phyloP scores from a whole-genome alignment of 2,113 vertebrate species.

The Corvus moneduloides region DNA sequence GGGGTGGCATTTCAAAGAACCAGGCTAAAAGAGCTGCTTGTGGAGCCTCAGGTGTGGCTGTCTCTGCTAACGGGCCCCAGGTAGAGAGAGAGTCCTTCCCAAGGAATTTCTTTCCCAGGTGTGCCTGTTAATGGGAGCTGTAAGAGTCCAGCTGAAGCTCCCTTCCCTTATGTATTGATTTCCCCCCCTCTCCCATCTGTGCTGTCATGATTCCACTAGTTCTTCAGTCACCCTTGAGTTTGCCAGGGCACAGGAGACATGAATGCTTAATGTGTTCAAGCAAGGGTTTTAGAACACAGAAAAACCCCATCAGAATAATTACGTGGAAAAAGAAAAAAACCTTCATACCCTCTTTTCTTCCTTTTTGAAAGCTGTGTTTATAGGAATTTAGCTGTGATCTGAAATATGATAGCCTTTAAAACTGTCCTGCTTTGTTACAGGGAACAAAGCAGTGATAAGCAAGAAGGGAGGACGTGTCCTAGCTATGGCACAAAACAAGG shows the following conservation, averaged over 20 bases:
- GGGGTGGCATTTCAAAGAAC: neutral
- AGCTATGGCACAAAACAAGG: neutral
- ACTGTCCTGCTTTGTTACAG: neutral
- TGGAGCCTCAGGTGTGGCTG: neutral
- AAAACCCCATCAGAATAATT: neutral
- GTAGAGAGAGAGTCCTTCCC: neutral
- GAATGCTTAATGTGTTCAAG: conserved; percentile 6
- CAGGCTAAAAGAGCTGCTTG: neutral
- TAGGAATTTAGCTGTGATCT: neutral
- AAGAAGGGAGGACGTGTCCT: neutral
- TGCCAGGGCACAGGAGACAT: neutral
- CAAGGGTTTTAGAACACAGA: neutral
- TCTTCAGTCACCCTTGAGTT: conserved; percentile 11
- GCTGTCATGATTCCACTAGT: neutral
- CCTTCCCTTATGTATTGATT: neutral
- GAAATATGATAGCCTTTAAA: neutral
- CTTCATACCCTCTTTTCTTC: neutral
- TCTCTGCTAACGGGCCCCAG: neutral
- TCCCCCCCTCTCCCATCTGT: neutral
- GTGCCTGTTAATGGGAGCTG: neutral
- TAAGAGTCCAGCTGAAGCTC: neutral
- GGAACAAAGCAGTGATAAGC: neutral
- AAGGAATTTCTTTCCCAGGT: neutral
- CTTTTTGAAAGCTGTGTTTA: neutral
- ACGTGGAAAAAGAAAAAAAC: neutral